Evolutionary conservation across 2,888 invertebrate species (phyloP).

Genomic region (Nomada fabriciana): DNA sequence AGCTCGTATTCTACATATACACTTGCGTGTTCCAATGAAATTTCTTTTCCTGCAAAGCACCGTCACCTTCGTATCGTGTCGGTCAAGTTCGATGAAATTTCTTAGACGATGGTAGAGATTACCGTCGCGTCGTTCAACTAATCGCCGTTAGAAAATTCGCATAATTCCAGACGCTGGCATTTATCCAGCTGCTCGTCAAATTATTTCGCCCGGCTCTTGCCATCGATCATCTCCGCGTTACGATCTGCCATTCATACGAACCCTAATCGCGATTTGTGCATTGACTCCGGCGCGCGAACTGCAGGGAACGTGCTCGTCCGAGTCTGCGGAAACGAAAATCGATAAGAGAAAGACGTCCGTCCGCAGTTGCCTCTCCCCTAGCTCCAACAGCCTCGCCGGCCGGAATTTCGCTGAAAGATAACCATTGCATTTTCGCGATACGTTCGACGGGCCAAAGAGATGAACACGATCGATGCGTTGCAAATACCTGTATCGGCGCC

Average conservation of each 20-base stretch:
- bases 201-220: background rate
- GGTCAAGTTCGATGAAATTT: background rate
- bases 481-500: conserved; percentile 18
- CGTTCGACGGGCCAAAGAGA: conserved; percentile 16
- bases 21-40: conserved; percentile 8
- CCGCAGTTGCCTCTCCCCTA: background rate
- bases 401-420: conserved; percentile 25
- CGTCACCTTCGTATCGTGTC: conserved; percentile 35
- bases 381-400: background rate
- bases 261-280: conserved; percentile 19
- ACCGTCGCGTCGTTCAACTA: conserved; percentile 1
- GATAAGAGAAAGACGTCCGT: conserved; percentile 24
- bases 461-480: background rate
- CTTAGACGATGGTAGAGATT: no score
- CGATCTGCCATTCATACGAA: background rate
- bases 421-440: conserved; percentile 15
- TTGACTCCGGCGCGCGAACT: conserved; percentile 2
- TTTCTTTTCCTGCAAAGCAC: conserved; percentile 15
- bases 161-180: background rate
- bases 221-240: background rate
- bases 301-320: conserved; percentile 2
- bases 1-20: conserved; percentile 71
- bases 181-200: background rate
- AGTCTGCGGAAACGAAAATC: conserved; percentile 24
- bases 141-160: background rate